Conservation (phyloP, 1,140 invertebrate genomes). For the Macrobrachium rosenbergii region DNA sequence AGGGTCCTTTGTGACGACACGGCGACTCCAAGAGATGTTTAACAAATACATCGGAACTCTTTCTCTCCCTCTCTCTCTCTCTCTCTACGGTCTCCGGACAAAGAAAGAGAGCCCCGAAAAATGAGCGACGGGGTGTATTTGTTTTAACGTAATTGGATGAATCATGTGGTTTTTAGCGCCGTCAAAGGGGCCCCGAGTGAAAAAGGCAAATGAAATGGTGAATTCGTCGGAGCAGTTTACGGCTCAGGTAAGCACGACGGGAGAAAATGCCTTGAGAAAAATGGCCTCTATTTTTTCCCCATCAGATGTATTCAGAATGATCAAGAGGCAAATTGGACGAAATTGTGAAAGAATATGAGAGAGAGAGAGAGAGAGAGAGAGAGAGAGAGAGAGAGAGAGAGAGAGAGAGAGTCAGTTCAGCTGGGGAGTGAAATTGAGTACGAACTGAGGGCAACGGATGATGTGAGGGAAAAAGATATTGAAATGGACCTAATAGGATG, state of each 20-base stretch:
- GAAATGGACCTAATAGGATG: too few species aligned
- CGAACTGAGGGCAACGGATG: background rate
- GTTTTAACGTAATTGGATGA: conserved; percentile 27
- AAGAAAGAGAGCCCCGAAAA: background rate
- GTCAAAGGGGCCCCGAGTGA: background rate
- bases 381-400: background rate
- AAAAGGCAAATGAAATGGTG: conserved; percentile 25
- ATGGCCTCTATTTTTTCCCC: background rate
- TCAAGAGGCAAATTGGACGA: background rate
- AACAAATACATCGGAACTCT: conserved; percentile 21
- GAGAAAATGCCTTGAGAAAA: background rate
- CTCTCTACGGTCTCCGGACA: background rate
- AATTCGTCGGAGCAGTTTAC: conserved; percentile 29
- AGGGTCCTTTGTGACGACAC: conserved; percentile 1
- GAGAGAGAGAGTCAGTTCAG: background rate
- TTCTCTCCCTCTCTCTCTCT: background rate
- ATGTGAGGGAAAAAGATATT: background rate
- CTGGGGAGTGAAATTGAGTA: too few species aligned
- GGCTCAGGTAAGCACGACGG: conserved; percentile 11
- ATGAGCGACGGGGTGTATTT: conserved; percentile 2
- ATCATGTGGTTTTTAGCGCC: conserved; percentile 23
- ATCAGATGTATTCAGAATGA: conserved; percentile 9
- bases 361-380: background rate
- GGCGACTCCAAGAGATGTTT: conserved; percentile 8
- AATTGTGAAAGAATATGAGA: background rate